Evolutionary conservation across 2,888 invertebrate genomes (phyloP), one percentile per base, ranked within the genome.

Genomic region (Agrotis puta): DNA sequence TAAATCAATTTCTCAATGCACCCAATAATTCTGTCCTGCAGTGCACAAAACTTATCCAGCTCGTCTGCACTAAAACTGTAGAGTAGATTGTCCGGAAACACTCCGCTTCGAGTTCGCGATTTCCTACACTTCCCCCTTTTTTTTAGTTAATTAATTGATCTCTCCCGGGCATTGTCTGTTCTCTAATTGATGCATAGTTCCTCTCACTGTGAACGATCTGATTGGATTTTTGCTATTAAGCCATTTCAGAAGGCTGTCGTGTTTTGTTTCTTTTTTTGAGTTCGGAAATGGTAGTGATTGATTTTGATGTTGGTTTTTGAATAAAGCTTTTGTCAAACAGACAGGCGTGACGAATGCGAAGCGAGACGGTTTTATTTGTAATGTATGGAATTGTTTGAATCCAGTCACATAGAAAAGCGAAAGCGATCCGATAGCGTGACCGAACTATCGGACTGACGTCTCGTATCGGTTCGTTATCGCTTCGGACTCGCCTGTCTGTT

Each of bases 71-170:
- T 77, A 63, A 74, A 80, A 77, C 70, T 61, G 69, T 54, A 39
- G 48, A 75, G 75, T 62, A 75, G 73, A 81, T 78, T 69, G 78
- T 79, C 74, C 67, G 74, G 73, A 71, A 82, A 75, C 77, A 72
- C 74, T 80, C 59, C 66, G 22, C 61, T 53, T 74, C 71, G 74
- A 74, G 67, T 63, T 74, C 68, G 27, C 76, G 72, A 82, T 76
- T 74, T 69, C 72, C 70, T 43, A 58, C 14, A 61, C 50, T 77
- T 69, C 57, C 48, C 61, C 39, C 11, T 11, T 74, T 83, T 84
- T 77, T 81, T 83, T 68, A 66, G 67, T 85, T 79, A 79, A 83
- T 83, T 81, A 83, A 85, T 85, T 77, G 82, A 75, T 84, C 39
- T 33, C 74, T 66, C 51, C 39, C 50, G 63, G 65, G 67, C 70